Base-by-base conservation (phyloP, 2,888 invertebrate genomes). In the Nomada ruficornis region DNA sequence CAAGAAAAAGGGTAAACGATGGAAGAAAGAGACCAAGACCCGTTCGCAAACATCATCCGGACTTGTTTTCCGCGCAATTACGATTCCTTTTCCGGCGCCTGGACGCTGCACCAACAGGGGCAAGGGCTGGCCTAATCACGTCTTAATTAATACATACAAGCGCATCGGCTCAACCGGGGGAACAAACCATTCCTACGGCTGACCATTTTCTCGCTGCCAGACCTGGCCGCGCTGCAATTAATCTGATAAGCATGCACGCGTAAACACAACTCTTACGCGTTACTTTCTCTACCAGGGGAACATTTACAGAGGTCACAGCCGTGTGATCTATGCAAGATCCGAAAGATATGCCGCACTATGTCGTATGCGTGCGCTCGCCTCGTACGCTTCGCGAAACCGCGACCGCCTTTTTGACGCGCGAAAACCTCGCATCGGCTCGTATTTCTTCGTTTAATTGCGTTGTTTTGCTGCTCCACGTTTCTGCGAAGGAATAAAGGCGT, bases 261-360 rank as follows among this genome's bases (percentile, higher is more conserved):
- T 83, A 82, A 84, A 70, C 83, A 77, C 76, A 80, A 76, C 83
- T 75, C 75, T 86, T 77, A 73, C 69, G 80, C 85, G 87, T 91
- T 88, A 90, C 91, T 90, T 91, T 91, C 90, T 88, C 89, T 79
- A 84, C 80, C 85, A 79, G 74, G 84, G 80, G 76, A 88, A 91
- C 91, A 87, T 91, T 92, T 90, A 89, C 90, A 89, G 90, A 89
- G 91, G 91, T 92, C 91, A 90, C 80, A 89, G 88, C 88, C 91
- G 92, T 91, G 91, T 91, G 91, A 92, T 92, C 92, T 91, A 91
- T 92, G 91, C 92, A 90, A 92, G 92, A 92, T 92, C 84, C 81
- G 72, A 72, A 55, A 90, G 91, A 91, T 91, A 90, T 87, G 89
- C 89, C 87, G 81, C 78, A 84, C 23, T 88, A 36, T 91, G 91